These are phyloP conservation scores for Nixonia krombeini DNA, from an alignment of 1,140 invertebrate genomes.

Conservation along the genomic window DNA sequence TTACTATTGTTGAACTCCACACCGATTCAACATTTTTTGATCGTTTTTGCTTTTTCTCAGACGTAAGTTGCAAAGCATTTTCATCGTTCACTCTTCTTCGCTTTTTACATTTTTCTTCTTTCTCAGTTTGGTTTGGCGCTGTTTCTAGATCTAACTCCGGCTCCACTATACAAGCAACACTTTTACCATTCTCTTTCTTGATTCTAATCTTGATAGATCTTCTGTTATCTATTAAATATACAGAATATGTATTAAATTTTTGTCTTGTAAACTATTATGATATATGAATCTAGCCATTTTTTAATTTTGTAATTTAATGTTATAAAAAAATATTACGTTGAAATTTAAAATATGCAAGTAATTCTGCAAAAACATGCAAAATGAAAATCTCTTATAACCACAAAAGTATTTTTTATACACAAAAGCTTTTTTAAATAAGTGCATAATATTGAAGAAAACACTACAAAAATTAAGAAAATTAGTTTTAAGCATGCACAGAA, in stretches of 20 bases:
- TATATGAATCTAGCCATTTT: too few relatives aligned
- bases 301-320: too few relatives aligned
- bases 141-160: background rate
- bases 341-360: too few relatives aligned
- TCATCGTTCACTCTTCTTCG: background rate
- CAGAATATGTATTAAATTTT: too few relatives aligned
- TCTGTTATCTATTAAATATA: too few relatives aligned
- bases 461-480: background rate
- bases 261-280: too few relatives aligned
- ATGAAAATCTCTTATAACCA: too few relatives aligned
- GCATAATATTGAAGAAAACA: too few relatives aligned
- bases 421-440: too few relatives aligned
- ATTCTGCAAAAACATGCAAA: background rate
- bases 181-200: background rate
- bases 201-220: background rate
- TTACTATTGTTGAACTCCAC: background rate
- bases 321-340: too few relatives aligned
- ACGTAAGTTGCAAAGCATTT: background rate
- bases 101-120: background rate
- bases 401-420: too few relatives aligned
- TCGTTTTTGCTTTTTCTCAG: constrained; percentile 7
- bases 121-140: constrained; percentile 3
- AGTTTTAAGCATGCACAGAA: background rate
- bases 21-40: constrained; percentile 3
- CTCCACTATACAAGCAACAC: background rate